These are phyloP conservation scores for Plagiodera versicolora DNA, from an alignment of 2,888 invertebrate genomes.

Conservation along the genomic window DNA sequence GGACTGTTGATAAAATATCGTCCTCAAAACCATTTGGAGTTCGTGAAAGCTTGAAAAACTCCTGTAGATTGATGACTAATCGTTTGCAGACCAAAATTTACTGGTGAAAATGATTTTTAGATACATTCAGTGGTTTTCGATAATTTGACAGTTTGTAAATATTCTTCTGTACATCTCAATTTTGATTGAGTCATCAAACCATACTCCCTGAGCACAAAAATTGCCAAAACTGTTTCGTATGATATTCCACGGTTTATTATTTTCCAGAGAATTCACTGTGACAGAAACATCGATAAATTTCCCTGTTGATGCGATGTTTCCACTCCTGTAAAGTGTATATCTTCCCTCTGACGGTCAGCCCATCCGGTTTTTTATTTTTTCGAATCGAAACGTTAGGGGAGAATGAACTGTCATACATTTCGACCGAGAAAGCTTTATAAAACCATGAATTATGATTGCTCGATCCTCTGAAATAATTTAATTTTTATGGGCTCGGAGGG, in stretches of 20 bases:
- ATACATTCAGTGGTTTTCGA: too few relatives aligned
- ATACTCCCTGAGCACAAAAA: too few relatives aligned
- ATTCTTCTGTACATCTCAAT: too few relatives aligned
- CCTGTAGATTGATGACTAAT: too few relatives aligned
- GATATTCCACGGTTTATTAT: background rate
- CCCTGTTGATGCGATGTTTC: conserved; percentile 2
- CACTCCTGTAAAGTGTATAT: conserved; percentile 11
- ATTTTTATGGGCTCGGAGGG: conserved; percentile 28
- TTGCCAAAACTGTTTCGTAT: background rate
- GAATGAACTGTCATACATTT: conserved; percentile 28
- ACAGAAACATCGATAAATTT: conserved; percentile 5
- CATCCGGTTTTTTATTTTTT: conserved; percentile 35
- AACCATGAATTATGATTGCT: conserved; percentile 38
- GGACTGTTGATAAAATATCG: too few relatives aligned
- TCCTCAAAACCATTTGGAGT: too few relatives aligned
- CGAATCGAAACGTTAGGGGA: conserved; percentile 32
- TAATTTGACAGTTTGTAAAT: too few relatives aligned
- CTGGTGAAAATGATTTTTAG: too few relatives aligned
- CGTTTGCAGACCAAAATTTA: too few relatives aligned
- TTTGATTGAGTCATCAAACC: too few relatives aligned
- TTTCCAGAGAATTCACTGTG: background rate
- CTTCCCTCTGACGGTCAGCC: conserved; percentile 22
- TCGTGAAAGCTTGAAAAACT: too few relatives aligned
- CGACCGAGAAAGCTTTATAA: conserved; percentile 34
- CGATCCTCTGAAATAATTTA: conserved; percentile 36